Conservation (phyloP, 1,140 invertebrate species). For the Nomia melanderi region DNA sequence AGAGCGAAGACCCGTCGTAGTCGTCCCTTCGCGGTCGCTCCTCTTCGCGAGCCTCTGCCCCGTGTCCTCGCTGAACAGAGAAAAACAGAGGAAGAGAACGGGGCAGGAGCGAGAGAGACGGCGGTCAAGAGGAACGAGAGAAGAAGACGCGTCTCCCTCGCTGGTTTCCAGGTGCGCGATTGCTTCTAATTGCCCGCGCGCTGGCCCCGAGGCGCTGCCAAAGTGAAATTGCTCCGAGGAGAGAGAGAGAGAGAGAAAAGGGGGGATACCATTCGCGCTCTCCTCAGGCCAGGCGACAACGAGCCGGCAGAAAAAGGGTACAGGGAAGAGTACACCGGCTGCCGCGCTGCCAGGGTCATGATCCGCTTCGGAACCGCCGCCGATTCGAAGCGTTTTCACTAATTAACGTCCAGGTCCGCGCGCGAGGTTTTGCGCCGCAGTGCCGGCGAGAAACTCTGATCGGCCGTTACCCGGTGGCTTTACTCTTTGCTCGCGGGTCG, state of each 20-base stretch:
- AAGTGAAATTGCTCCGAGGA: slow-evolving; percentile 62
- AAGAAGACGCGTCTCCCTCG: slow-evolving; percentile 45
- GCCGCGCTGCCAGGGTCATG: slow-evolving; percentile 24
- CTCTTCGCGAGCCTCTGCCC: too few species aligned
- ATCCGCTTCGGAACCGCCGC: slow-evolving; percentile 9
- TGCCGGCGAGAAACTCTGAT: neutral
- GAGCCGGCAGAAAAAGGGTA: slow-evolving; percentile 39
- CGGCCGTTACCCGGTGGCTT: neutral
- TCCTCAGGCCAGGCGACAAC: slow-evolving; percentile 18
- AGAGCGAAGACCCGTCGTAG: neutral
- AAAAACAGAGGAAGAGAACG: too few species aligned
- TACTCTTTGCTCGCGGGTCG: neutral
- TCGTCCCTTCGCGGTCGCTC: too few species aligned
- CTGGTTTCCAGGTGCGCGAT: slow-evolving; percentile 62
- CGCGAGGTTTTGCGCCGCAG: slow-evolving; percentile 14
- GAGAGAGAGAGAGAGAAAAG: neutral
- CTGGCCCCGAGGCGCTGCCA: slow-evolving; percentile 48
- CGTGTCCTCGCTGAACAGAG: too few species aligned
- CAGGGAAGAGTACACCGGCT: slow-evolving; percentile 4
- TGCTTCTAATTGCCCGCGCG: slow-evolving; percentile 66
- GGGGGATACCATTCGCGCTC: too few species aligned
- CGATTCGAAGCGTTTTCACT: slow-evolving; percentile 58
- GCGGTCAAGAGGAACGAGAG: neutral
- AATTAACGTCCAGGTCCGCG: slow-evolving; percentile 55
- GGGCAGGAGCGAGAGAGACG: neutral